phyloP scores from a whole-genome alignment of 2,113 vertebrate species.

The Sialia sialis region DNA sequence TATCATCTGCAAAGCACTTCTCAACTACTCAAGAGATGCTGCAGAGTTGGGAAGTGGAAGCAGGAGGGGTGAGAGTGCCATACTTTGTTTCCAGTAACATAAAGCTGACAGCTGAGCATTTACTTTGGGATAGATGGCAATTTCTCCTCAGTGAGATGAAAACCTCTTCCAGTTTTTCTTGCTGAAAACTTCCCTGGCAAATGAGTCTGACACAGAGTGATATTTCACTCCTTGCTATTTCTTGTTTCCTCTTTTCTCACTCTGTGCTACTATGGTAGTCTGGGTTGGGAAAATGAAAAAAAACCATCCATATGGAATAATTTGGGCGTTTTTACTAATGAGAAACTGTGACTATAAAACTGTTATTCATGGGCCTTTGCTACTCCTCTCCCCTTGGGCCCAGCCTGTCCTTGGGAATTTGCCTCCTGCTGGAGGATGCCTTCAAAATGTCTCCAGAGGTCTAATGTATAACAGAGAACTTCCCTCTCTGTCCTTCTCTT shows the following conservation, averaged over 20 bases:
- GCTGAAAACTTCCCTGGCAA: neutral
- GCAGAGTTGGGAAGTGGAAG: neutral
- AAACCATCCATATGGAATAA: neutral
- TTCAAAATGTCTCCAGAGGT: slow-evolving; percentile 7
- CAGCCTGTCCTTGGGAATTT: slow-evolving; percentile 18
- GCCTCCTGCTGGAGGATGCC: neutral
- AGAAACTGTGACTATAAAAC: neutral
- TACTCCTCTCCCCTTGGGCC: neutral
- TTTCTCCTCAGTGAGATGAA: neutral
- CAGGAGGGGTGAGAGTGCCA: neutral
- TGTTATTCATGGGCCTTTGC: neutral
- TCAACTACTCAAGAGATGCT: neutral
- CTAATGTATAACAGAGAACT: neutral
- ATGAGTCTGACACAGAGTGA: neutral
- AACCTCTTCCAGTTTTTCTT: neutral
- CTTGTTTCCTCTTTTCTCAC: neutral
- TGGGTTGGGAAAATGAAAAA: neutral
- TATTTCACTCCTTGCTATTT: neutral
- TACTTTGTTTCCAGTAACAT: neutral
- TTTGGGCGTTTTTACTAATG: neutral
- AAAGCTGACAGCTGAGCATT: neutral
- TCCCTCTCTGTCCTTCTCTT: neutral
- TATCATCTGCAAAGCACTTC: neutral
- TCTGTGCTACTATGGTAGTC: neutral
- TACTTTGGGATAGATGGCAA: neutral